phyloP scores from a whole-genome alignment of 2,113 vertebrate species.

The Osmerus eperlanus region DNA sequence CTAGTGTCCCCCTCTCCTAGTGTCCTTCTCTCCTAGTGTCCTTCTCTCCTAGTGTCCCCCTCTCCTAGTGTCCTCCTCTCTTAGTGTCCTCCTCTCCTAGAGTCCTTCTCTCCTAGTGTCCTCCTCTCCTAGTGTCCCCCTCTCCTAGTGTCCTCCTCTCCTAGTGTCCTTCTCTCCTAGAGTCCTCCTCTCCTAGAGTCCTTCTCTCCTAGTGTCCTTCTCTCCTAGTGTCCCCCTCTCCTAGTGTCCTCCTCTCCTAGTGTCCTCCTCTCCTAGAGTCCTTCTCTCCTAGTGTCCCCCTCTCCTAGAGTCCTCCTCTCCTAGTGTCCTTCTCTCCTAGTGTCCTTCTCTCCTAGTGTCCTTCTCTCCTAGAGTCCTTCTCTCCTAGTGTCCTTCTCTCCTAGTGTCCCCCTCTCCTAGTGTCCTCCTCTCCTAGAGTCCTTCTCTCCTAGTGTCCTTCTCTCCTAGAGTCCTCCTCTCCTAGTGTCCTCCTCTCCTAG shows the following conservation, averaged over 20 bases:
- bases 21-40: too few relatives aligned
- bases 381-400: background rate
- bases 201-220: background rate
- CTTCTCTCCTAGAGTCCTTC: background rate
- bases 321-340: background rate
- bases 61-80: background rate
- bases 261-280: background rate
- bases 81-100: background rate
- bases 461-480: too few relatives aligned
- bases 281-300: background rate
- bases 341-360: background rate
- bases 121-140: too few relatives aligned
- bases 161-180: background rate
- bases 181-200: too few relatives aligned
- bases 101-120: background rate
- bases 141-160: background rate
- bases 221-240: background rate
- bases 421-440: background rate
- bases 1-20: background rate
- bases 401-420: background rate
- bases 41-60: background rate
- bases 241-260: too few relatives aligned
- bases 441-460: too few relatives aligned
- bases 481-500: too few relatives aligned
- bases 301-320: background rate